These are phyloP conservation scores for Pomacea canaliculata DNA, from an alignment of 2,888 invertebrate species.

Conservation along the genomic window DNA sequence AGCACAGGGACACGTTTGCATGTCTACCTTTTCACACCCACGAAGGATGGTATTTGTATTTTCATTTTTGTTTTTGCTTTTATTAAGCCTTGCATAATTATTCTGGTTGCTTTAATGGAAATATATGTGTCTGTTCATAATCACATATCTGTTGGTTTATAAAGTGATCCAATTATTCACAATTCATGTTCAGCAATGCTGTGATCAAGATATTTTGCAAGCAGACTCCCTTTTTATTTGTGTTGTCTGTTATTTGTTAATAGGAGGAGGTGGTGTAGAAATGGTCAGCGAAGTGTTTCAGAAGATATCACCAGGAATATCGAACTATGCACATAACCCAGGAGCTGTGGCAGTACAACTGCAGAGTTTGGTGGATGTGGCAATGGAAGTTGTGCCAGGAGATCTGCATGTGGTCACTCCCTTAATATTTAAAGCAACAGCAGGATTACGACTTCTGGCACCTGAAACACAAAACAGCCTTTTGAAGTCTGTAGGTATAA, in stretches of 20 bases:
- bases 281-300: conserved; percentile 54
- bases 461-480: conserved; percentile 73
- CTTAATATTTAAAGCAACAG: conserved; percentile 90
- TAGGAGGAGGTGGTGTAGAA: conserved; percentile 25
- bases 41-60: not conserved
- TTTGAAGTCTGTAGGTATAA: conserved; percentile 76
- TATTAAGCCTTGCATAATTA: too few relatives aligned
- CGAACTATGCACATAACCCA: conserved; percentile 86
- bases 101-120: too few relatives aligned
- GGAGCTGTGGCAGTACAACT: conserved; percentile 83
- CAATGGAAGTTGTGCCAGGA: conserved; percentile 83
- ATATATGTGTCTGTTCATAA: too few relatives aligned
- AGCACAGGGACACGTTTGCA: conserved; percentile 86
- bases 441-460: conserved; percentile 84
- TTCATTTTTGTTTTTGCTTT: too few relatives aligned
- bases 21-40: conserved; percentile 64
- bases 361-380: conserved; percentile 79
- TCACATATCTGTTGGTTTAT: too few relatives aligned
- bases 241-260: not conserved
- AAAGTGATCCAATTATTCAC: too few relatives aligned
- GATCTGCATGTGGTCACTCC: conserved; percentile 83
- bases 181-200: too few relatives aligned
- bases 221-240: too few relatives aligned
- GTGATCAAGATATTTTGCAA: too few relatives aligned
- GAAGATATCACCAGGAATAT: conserved; percentile 85